A percentile compares a stretch with the other conserved stretches of the same genome.
Conservation (phyloP, 1,140 invertebrate species). For the Leucophenga varia region DNA sequence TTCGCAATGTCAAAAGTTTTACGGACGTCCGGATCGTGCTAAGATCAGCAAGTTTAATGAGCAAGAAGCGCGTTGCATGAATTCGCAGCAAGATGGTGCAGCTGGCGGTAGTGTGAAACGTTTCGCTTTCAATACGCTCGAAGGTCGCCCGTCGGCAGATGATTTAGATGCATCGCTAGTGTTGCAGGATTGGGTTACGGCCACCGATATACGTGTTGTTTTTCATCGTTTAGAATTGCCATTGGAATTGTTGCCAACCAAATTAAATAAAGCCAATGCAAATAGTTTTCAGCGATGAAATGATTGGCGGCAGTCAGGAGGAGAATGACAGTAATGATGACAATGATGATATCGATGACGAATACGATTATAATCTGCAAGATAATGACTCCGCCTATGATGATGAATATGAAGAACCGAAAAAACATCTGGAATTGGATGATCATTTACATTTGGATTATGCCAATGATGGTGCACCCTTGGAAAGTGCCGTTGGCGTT, state of each 20-base stretch:
- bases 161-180: conserved; percentile 96
- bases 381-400: conserved; percentile 55
- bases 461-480: conserved; percentile 39
- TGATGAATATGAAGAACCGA: conserved; percentile 50
- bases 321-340: conserved; percentile 37
- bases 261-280: conserved; percentile 45
- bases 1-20: conserved; percentile 84
- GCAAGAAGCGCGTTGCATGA: conserved; percentile 90
- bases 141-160: conserved; percentile 89
- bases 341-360: conserved; percentile 37
- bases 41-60: conserved; percentile 93
- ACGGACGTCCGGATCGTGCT: conserved; percentile 77
- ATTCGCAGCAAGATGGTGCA: conserved; percentile 67
- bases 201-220: conserved; percentile 93
- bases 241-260: conserved; percentile 30
- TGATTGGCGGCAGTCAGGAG: conserved; percentile 38
- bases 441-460: conserved; percentile 48
- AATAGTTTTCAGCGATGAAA: conserved; percentile 54
- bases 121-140: conserved; percentile 94
- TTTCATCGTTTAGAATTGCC: conserved; percentile 85
- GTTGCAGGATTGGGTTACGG: conserved; percentile 98
- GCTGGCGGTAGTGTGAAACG: conserved; percentile 66
- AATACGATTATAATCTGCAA: conserved; percentile 50
- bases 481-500: background rate
- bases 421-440: conserved; percentile 47